Percentiles rank a stretch among this genome's conserved stretches.
phyloP scores from a whole-genome alignment of 1,140 invertebrate species.

The Drosophila elegans region DNA sequence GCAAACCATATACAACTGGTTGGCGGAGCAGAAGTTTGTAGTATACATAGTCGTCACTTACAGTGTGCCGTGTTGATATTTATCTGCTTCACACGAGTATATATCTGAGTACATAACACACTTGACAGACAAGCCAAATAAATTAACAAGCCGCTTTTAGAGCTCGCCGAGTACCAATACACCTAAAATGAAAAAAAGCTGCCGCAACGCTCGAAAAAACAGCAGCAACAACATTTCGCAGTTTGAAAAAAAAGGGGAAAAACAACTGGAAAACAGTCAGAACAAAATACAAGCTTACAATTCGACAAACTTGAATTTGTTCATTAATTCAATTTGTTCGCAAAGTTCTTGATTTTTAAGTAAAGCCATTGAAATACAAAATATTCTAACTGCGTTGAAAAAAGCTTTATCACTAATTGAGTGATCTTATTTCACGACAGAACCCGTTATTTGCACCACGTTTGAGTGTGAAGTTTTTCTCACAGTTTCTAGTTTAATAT shows the following conservation, averaged over 20 bases:
- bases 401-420: too few species aligned
- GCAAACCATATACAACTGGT: constrained; percentile 54
- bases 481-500: constrained; percentile 27
- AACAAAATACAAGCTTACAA: neutral
- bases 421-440: too few species aligned
- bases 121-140: constrained; percentile 67
- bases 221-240: constrained; percentile 57
- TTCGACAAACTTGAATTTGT: neutral
- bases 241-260: constrained; percentile 54
- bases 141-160: constrained; percentile 75
- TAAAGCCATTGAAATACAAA: too few species aligned
- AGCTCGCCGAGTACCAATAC: constrained; percentile 49
- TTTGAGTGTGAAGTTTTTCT: constrained; percentile 2
- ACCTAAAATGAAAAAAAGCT: constrained; percentile 16
- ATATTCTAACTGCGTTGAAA: too few species aligned
- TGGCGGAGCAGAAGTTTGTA: constrained; percentile 37
- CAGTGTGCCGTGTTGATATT: constrained; percentile 26
- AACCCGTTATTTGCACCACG: neutral
- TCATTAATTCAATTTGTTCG: neutral
- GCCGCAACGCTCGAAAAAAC: constrained; percentile 65
- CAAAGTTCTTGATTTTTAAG: neutral
- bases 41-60: constrained; percentile 47
- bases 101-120: constrained; percentile 57
- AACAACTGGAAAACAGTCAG: constrained; percentile 20
- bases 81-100: constrained; percentile 17